These are phyloP conservation scores for Malurus splendens DNA, from an alignment of 2,797 vertebrate species.

Conservation along the genomic window DNA sequence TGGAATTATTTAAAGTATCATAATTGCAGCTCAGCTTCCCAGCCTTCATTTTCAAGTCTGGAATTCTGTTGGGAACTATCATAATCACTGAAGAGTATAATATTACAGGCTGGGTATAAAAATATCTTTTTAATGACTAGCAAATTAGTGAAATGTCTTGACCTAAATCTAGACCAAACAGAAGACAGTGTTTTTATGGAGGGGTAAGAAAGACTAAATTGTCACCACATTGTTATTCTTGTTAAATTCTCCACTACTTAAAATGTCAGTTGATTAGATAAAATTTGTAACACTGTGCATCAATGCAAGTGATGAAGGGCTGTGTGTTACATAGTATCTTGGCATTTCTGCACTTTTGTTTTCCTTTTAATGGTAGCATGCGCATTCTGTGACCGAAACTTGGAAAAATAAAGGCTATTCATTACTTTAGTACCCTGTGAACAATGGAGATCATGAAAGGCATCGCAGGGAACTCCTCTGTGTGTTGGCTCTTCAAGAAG, in stretches of 20 bases:
- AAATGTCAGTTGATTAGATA: constrained; percentile 71
- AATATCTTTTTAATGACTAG: constrained; percentile 88
- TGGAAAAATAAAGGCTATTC: constrained; percentile 48
- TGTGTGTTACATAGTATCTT: constrained; percentile 35
- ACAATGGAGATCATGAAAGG: constrained; percentile 47
- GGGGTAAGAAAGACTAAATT: constrained; percentile 64
- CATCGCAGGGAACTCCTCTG: constrained; percentile 38
- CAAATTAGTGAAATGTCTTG: constrained; percentile 84
- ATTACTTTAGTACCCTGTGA: constrained; percentile 19
- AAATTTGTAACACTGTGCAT: constrained; percentile 58
- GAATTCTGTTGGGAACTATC: constrained; percentile 86
- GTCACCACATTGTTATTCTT: constrained; percentile 75
- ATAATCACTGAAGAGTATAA: constrained; percentile 83
- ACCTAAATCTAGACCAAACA: constrained; percentile 82
- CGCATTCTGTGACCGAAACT: constrained; percentile 3
- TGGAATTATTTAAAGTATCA: constrained; percentile 93
- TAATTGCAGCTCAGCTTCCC: constrained; percentile 84
- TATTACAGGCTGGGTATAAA: constrained; percentile 85
- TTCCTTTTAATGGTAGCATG: constrained; percentile 51
- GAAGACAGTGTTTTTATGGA: constrained; percentile 76
- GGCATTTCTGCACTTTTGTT: constrained; percentile 56
- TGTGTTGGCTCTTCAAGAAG: constrained; percentile 34
- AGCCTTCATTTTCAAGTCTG: constrained; percentile 78
- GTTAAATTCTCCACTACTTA: constrained; percentile 68
- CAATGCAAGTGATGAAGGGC: constrained; percentile 54